These are phyloP conservation scores for Acestrorhynchus altus DNA, from an alignment of 2,797 vertebrate genomes.

Conservation along the genomic window DNA sequence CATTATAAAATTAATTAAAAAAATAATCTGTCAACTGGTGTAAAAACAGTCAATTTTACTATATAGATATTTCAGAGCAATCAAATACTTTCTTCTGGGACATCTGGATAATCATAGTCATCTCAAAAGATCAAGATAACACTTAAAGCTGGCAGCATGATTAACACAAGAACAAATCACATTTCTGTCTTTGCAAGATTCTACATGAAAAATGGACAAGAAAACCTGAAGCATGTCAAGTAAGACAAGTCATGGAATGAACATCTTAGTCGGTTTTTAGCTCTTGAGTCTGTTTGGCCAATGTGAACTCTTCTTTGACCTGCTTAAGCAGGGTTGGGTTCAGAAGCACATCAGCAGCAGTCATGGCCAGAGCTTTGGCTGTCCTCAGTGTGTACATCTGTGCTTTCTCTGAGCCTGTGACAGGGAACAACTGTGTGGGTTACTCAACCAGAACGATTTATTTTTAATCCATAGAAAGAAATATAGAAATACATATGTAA, in stretches of 20 bases:
- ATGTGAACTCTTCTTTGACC: conserved; percentile 78
- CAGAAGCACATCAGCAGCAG: conserved; percentile 87
- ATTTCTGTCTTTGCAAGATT: no score
- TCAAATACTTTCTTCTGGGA: no score
- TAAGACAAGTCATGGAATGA: background rate
- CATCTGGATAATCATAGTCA: no score
- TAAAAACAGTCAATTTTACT: no score
- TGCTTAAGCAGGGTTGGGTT: conserved; percentile 76
- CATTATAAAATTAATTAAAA: no score
- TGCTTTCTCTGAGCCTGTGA: conserved; percentile 84
- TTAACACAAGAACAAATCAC: no score
- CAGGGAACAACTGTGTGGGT: background rate
- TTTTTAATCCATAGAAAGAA: background rate
- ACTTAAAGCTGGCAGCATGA: no score
- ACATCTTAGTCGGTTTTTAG: background rate
- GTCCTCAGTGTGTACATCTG: conserved; percentile 86
- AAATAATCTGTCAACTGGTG: no score
- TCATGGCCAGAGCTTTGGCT: conserved; percentile 89
- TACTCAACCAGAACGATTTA: background rate
- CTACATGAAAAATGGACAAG: background rate
- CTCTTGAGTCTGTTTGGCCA: conserved; percentile 68
- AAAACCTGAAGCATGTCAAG: background rate
- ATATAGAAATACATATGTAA: background rate
- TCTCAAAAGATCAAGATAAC: no score
- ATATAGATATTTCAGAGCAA: no score